Conservation (phyloP, 2,888 invertebrate genomes). For the Conistra vaccinii region DNA sequence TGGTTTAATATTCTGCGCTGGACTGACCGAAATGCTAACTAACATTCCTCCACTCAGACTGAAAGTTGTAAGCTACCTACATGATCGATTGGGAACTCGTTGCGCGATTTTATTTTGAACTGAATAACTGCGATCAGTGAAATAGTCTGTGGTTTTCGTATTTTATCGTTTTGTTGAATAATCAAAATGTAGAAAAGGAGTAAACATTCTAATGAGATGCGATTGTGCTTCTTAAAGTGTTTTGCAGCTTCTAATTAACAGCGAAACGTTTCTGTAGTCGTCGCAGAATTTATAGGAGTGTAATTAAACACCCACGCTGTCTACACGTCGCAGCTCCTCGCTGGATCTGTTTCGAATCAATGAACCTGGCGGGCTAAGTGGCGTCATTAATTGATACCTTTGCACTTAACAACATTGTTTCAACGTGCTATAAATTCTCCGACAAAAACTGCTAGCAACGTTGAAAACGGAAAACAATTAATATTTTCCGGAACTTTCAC, state of each 20-base stretch:
- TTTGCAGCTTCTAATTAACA: constrained; percentile 22
- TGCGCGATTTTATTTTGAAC: constrained; percentile 8
- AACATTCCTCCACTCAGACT: neutral
- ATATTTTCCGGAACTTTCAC: constrained; percentile 24
- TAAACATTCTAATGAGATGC: neutral
- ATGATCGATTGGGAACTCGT: constrained; percentile 5
- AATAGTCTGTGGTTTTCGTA: neutral
- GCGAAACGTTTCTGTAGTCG: constrained; percentile 14
- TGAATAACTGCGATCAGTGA: neutral
- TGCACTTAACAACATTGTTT: constrained; percentile 27
- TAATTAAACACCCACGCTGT: constrained; percentile 32
- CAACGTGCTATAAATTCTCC: constrained; percentile 20
- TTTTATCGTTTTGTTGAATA: constrained; percentile 4
- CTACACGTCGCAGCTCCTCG: constrained; percentile 13
- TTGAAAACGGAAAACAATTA: constrained; percentile 38
- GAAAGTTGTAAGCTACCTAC: constrained; percentile 14
- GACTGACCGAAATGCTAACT: constrained; percentile 2
- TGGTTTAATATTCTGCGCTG: constrained; percentile 19
- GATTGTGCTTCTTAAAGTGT: constrained; percentile 30
- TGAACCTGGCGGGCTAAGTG: constrained; percentile 25
- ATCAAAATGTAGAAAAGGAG: neutral
- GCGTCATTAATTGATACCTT: constrained; percentile 42
- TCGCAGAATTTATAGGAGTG: constrained; percentile 18
- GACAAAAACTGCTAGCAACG: constrained; percentile 18
- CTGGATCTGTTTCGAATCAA: constrained; percentile 39